Base-by-base conservation (phyloP, 2,888 invertebrate genomes). In the Entomobrya proxima region DNA sequence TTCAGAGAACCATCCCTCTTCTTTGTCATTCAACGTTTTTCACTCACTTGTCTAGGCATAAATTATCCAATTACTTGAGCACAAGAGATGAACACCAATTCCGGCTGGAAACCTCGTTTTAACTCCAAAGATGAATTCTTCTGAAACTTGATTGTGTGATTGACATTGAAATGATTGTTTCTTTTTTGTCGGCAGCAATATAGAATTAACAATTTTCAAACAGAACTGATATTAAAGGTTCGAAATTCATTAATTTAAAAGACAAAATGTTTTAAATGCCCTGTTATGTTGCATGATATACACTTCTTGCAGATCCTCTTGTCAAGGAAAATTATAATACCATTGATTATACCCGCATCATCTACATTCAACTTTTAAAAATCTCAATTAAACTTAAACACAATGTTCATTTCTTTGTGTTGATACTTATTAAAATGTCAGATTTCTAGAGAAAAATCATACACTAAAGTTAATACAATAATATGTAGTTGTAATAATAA, bases 271-370 rank as follows among this genome's bases (percentile, higher is more conserved):
- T 67, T 67, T 67, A 40, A 67, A 67, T 67, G 67, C 67, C 67
- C 67, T 67, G 67, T 67, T 67, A 44, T 40, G 67, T 67, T 67
- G 67, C 67, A 67, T 67, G 67, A 67, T 67, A 67, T 67, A 67
- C 37, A 67, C 44, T 24, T n/a, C n/a, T n/a, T 67, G 27, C 67
- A 67, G 67, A 67, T 67, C 67, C 67, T 40, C 44, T 40, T 44
- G 13, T 67, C 15, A 40, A 67, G 27, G 40, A 67, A 13, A 67
- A 44, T 67, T 40, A 52, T 75, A 75, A 75, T 75, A 75, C 74
- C 74, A 58, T 75, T 52, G 50, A 50, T 52, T 52, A 50, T 78
- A 78, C 78, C 78, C 78, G 78, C 78, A 67, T 67, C 67, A 67
- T 67, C 67, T 64, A 64, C 32, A 64, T 30, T 47, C 44, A 11